Base-by-base conservation (phyloP, 2,888 invertebrate genomes). In the Lasioglossum calceatum region DNA sequence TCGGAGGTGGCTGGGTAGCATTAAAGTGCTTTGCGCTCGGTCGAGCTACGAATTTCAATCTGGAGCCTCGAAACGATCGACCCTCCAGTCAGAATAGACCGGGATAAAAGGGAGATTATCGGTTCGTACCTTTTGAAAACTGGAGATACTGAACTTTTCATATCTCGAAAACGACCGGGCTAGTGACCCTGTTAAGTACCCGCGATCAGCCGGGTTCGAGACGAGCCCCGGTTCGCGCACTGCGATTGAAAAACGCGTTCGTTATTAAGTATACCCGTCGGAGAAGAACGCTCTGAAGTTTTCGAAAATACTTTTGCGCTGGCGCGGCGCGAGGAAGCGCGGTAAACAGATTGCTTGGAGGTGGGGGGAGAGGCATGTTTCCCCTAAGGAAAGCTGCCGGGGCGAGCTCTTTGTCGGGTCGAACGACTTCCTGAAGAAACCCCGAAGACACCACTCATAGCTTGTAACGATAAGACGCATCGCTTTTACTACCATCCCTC, bases 21-120 rank as follows among this genome's bases (percentile, higher is more conserved):
- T 91, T 86, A 88, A 91, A 88, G 89, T 91, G 88, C 89, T 90
- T 90, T 89, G 88, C 89, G 88, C 88, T 85, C 87, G 85, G 86
- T 90, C 87, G 88, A 86, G 88, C 84, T 79, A 87, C 85, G 86
- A 86, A 89, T 91, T 90, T 91, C 87, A 90, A 89, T 90, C 87
- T 84, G 85, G 85, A 71, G 84, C 78, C 79, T 87, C 84, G 84
- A 87, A 87, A 87, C 87, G 87, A 87, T 82, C 87, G 87, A 83
- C 82, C 83, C 84, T 77, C 81, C 85, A 86, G 79, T 76, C 81
- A 82, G 88, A 87, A 87, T 87, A 74, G 84, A 84, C 84, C 44
- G 42, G 83, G 81, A 87, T 87, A 87, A 87, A 87, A 84, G 87
- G 81, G 84, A 84, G 87, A 87, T 87, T 87, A 87, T 87, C 87